Percentiles rank a stretch among this genome's conserved stretches.
Conservation (phyloP, 2,888 invertebrate species). For the Nemoura dubitans region DNA sequence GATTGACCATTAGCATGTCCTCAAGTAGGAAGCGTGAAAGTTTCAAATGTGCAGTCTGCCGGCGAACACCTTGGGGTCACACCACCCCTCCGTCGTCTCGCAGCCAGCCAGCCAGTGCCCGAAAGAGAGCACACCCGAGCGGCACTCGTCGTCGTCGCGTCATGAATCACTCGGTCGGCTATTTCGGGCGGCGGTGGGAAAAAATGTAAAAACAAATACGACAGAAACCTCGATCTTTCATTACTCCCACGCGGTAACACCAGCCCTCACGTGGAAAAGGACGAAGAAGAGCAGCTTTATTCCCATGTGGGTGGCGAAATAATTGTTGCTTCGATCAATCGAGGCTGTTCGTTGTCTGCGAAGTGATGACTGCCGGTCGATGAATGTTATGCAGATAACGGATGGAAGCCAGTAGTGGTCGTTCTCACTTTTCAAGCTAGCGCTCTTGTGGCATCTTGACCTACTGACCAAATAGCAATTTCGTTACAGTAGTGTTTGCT, state of each 20-base stretch:
- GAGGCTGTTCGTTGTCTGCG: background rate
- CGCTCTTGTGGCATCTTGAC: too few species aligned
- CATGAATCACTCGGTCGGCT: conserved; percentile 8
- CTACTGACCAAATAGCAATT: too few species aligned
- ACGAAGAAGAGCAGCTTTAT: background rate
- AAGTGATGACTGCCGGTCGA: background rate
- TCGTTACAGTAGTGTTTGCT: too few species aligned
- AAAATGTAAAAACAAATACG: conserved; percentile 29
- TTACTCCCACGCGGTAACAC: conserved; percentile 20
- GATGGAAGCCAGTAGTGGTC: too few species aligned
- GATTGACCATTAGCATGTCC: too few species aligned
- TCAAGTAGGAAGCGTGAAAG: too few species aligned
- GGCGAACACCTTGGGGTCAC: too few species aligned
- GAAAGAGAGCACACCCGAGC: background rate
- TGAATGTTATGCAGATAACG: background rate
- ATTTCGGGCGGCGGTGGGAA: background rate
- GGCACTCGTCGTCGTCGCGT: background rate
- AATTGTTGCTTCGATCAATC: background rate
- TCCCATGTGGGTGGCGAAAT: background rate
- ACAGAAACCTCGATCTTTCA: conserved; percentile 30
- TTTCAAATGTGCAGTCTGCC: background rate
- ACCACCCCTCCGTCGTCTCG: too few species aligned
- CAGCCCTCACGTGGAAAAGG: background rate
- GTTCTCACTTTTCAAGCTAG: too few species aligned
- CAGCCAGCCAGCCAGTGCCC: background rate